phyloP scores from a whole-genome alignment of 2,797 vertebrate species.

The Ctenopoma kingsleyae region DNA sequence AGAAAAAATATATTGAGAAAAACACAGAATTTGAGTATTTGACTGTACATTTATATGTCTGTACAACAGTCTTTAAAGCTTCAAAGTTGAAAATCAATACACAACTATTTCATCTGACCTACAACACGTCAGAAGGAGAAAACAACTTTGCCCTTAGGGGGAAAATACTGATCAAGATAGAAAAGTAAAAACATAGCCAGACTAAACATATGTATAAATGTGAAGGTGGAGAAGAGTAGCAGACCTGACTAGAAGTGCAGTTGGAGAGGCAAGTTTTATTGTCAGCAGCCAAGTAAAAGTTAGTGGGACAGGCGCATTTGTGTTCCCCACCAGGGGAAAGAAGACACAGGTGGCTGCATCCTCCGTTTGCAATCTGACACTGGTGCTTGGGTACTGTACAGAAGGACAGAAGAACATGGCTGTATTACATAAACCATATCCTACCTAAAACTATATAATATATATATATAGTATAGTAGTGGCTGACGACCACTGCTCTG shows the following conservation, averaged over 20 bases:
- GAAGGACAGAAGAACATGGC: slow-evolving; percentile 33
- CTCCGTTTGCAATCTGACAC: slow-evolving; percentile 94
- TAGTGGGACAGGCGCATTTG: slow-evolving; percentile 96
- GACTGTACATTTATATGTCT: slow-evolving; percentile 17
- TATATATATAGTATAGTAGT: not conserved
- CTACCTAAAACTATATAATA: slow-evolving; percentile 14
- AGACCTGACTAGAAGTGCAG: slow-evolving; percentile 97
- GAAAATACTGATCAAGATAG: slow-evolving; percentile 20
- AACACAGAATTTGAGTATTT: slow-evolving; percentile 10
- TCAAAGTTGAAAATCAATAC: slow-evolving; percentile 54
- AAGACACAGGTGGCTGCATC: slow-evolving; percentile 98
- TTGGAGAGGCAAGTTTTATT: slow-evolving; percentile 97
- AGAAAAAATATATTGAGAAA: not conserved
- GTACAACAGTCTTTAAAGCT: slow-evolving; percentile 56
- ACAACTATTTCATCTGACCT: slow-evolving; percentile 24
- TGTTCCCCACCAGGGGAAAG: slow-evolving; percentile 90
- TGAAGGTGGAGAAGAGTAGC: slow-evolving; percentile 33
- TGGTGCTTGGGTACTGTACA: slow-evolving; percentile 92
- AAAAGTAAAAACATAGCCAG: slow-evolving; percentile 18
- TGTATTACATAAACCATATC: slow-evolving; percentile 38
- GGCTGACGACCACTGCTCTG: slow-evolving; percentile 19
- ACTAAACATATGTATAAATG: slow-evolving; percentile 8
- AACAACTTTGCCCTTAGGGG: slow-evolving; percentile 45
- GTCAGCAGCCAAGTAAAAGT: slow-evolving; percentile 96
- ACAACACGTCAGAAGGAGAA: slow-evolving; percentile 21